These are phyloP conservation scores for Solea senegalensis DNA, from an alignment of 2,113 vertebrate genomes.

Conservation along the genomic window DNA sequence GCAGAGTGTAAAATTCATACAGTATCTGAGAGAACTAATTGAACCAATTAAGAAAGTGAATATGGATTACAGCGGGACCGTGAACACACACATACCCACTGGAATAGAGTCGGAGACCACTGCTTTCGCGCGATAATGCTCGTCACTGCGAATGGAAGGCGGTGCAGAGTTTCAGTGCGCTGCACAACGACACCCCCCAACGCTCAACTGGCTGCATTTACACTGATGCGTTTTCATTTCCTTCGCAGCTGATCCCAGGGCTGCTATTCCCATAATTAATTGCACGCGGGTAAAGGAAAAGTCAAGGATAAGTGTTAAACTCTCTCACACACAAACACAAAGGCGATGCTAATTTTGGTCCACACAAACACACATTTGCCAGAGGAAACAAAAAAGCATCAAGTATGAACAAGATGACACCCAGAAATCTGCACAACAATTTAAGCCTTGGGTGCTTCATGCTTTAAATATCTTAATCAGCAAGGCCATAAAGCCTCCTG, in stretches of 20 bases:
- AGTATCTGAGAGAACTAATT: slow-evolving; percentile 78
- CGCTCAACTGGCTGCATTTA: slow-evolving; percentile 41
- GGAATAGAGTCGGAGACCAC: slow-evolving; percentile 55
- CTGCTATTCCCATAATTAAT: slow-evolving; percentile 69
- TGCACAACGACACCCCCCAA: slow-evolving; percentile 14
- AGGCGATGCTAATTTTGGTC: slow-evolving; percentile 28
- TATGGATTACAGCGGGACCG: slow-evolving; percentile 70
- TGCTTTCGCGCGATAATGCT: slow-evolving; percentile 66
- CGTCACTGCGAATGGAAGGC: slow-evolving; percentile 65
- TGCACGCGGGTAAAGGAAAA: slow-evolving; percentile 63
- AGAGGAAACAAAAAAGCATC: slow-evolving; percentile 45
- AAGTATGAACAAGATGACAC: slow-evolving; percentile 47
- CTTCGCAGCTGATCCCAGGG: slow-evolving; percentile 57
- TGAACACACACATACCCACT: slow-evolving; percentile 54
- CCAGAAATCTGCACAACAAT: slow-evolving; percentile 58
- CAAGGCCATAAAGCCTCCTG: slow-evolving; percentile 71
- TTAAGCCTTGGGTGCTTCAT: slow-evolving; percentile 61
- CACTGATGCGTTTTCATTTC: slow-evolving; percentile 59
- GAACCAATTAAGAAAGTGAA: slow-evolving; percentile 77
- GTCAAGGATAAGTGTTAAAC: slow-evolving; percentile 68
- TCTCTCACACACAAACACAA: slow-evolving; percentile 44
- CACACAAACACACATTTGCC: slow-evolving; percentile 48
- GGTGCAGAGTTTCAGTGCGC: slow-evolving; percentile 31
- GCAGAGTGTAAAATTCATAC: slow-evolving; percentile 77
- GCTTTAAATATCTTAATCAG: slow-evolving; percentile 81